These are phyloP conservation scores for Thera obeliscata DNA, from an alignment of 2,888 invertebrate species.

Conservation along the genomic window DNA sequence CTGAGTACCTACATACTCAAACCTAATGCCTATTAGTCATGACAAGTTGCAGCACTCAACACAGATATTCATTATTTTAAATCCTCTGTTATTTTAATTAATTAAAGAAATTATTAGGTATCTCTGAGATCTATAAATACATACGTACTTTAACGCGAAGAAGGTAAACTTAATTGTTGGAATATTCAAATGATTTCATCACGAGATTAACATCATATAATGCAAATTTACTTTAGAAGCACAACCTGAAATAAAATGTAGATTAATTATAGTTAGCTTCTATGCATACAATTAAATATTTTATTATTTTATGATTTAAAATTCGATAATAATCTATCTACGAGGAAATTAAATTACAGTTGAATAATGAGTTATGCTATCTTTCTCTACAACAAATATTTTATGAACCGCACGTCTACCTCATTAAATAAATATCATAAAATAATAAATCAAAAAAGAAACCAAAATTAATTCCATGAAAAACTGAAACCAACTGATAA, in stretches of 20 bases:
- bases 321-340: background rate
- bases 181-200: conserved; percentile 10
- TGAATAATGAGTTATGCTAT: background rate
- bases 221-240: background rate
- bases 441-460: conserved; percentile 23
- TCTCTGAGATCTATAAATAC: conserved; percentile 18
- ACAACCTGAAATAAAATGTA: background rate
- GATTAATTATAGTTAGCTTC: background rate
- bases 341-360: background rate
- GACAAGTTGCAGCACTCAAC: conserved; percentile 35
- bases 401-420: conserved; percentile 23
- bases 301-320: background rate
- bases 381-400: conserved; percentile 13
- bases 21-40: conserved; percentile 31
- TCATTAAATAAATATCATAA: conserved; percentile 27
- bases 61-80: conserved; percentile 1
- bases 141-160: conserved; percentile 10
- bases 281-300: background rate
- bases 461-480: conserved; percentile 40
- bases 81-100: conserved; percentile 12
- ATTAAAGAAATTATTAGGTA: conserved; percentile 11
- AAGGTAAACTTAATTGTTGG: conserved; percentile 11
- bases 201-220: conserved; percentile 14
- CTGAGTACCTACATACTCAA: background rate
- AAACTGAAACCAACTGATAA: conserved; percentile 51